Conservation (phyloP, 1,140 invertebrate species). For the Eurosta solidaginis region DNA sequence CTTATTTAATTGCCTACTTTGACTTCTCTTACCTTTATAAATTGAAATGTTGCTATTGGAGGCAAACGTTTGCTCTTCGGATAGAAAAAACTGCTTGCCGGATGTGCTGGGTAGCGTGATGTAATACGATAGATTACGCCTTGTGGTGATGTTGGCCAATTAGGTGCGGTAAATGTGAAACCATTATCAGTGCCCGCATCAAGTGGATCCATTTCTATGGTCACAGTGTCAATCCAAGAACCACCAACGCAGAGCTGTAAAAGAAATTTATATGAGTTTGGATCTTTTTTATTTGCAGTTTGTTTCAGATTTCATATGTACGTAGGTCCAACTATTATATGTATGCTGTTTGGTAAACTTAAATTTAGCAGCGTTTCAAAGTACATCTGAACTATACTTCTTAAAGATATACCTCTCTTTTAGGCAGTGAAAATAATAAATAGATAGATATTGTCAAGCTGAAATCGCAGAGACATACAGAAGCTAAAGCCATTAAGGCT, state of each 20-base stretch:
- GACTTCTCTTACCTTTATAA: slow-evolving; percentile 76
- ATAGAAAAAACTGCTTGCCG: slow-evolving; percentile 94
- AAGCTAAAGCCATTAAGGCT: too few species aligned
- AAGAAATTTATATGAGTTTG: background rate
- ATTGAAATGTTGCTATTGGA: slow-evolving; percentile 87
- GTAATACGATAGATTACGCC: slow-evolving; percentile 90
- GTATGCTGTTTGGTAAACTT: too few species aligned
- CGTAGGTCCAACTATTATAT: too few species aligned
- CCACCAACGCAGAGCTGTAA: slow-evolving; percentile 85
- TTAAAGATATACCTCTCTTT: too few species aligned
- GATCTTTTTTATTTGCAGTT: background rate
- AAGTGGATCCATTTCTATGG: slow-evolving; percentile 90
- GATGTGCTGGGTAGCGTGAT: slow-evolving; percentile 86
- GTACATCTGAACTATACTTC: too few species aligned
- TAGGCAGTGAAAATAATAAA: too few species aligned
- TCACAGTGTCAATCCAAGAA: slow-evolving; percentile 91
- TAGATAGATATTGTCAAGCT: too few species aligned
- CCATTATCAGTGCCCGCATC: slow-evolving; percentile 98
- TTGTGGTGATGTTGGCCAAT: slow-evolving; percentile 89
- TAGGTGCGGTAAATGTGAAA: slow-evolving; percentile 93
- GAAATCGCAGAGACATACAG: too few species aligned
- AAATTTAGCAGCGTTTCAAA: too few species aligned
- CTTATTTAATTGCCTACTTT: slow-evolving; percentile 6
- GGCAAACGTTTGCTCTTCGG: slow-evolving; percentile 83
- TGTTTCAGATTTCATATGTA: too few species aligned